A percentile compares a stretch with the other conserved stretches of the same genome.
Conservation (phyloP, 2,888 invertebrate genomes). For the Ctena decussata region DNA sequence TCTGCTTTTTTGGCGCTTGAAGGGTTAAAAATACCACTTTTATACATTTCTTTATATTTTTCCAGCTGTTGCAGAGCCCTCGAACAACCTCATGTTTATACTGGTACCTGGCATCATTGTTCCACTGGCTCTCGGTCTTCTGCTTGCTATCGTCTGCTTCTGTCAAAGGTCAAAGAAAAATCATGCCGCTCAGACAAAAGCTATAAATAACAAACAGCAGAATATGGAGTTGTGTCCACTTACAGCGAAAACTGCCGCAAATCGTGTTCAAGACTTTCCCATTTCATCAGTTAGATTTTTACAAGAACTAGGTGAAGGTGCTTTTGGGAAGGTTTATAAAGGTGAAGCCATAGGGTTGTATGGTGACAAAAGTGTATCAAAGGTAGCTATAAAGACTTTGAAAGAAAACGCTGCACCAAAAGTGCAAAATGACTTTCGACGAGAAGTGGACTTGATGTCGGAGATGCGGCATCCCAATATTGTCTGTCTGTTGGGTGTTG, state of each 20-base stretch:
- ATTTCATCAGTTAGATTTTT: slow-evolving; percentile 90
- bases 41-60: neutral
- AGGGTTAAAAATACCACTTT: too few relatives aligned
- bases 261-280: slow-evolving; percentile 94
- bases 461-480: slow-evolving; percentile 98
- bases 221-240: slow-evolving; percentile 82
- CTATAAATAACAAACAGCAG: slow-evolving; percentile 62
- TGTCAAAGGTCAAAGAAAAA: slow-evolving; percentile 79
- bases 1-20: too few relatives aligned
- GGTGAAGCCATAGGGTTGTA: slow-evolving; percentile 91
- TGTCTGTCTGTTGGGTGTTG: slow-evolving; percentile 97
- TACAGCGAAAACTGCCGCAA: slow-evolving; percentile 78
- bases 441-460: slow-evolving; percentile 97
- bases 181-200: slow-evolving; percentile 61
- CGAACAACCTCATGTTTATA: slow-evolving; percentile 88
- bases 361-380: slow-evolving; percentile 88
- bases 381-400: slow-evolving; percentile 97
- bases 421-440: slow-evolving; percentile 96
- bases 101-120: slow-evolving; percentile 88
- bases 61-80: slow-evolving; percentile 64
- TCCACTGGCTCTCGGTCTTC: slow-evolving; percentile 82
- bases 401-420: slow-evolving; percentile 97
- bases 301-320: slow-evolving; percentile 89
- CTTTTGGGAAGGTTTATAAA: slow-evolving; percentile 99
- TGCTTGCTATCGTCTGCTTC: slow-evolving; percentile 84